Conservation (phyloP, 2,113 vertebrate genomes). For the Mellivora capensis region DNA sequence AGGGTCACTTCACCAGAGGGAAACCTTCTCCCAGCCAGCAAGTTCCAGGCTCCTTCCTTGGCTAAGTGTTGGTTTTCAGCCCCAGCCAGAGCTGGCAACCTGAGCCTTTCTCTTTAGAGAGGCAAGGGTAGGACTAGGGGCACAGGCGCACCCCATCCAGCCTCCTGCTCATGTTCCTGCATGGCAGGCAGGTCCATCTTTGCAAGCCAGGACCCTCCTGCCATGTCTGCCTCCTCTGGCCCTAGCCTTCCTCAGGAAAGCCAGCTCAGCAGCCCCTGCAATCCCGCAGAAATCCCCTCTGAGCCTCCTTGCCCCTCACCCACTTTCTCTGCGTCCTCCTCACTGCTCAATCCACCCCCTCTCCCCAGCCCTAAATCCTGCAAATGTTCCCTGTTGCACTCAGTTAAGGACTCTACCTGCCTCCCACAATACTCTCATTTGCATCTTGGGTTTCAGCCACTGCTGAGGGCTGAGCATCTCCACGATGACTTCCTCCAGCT, state of each 20-base stretch:
- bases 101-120: neutral
- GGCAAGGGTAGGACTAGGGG: neutral
- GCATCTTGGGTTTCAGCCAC: neutral
- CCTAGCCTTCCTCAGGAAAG: neutral
- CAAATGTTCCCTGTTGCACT: neutral
- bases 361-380: neutral
- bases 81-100: neutral
- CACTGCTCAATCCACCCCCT: neutral
- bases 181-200: neutral
- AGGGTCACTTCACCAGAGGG: neutral
- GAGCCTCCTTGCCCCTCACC: neutral
- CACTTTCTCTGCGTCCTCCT: neutral
- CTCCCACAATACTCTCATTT: rapidly evolving
- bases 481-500: neutral
- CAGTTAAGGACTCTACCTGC: neutral
- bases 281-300: neutral
- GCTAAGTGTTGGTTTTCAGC: constrained; percentile 6
- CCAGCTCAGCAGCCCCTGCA: neutral
- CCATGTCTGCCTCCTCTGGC: neutral
- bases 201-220: neutral
- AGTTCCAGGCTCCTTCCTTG: neutral
- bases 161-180: neutral
- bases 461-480: neutral
- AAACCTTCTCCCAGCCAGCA: neutral
- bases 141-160: neutral